Conservation (phyloP, 2,113 vertebrate species). For the Oncorhynchus nerka region DNA sequence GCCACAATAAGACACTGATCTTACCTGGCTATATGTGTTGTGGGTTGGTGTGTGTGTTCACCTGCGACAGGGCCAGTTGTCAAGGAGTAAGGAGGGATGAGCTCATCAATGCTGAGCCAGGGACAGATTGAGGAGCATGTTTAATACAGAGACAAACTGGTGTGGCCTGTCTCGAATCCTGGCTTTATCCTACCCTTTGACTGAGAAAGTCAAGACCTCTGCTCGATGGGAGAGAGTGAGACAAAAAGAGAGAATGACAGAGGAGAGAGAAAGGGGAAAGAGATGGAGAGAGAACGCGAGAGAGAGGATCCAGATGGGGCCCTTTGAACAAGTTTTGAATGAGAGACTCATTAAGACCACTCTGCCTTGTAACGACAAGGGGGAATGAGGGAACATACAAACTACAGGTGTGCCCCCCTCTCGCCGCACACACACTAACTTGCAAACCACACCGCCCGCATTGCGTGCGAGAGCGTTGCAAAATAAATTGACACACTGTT, state of each 20-base stretch:
- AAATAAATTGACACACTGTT: too few relatives aligned
- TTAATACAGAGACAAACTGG: conserved; percentile 14
- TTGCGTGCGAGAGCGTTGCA: too few relatives aligned
- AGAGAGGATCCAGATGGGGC: conserved; percentile 32
- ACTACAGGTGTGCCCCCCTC: conserved; percentile 64
- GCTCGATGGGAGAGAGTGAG: neutral
- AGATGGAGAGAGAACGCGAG: neutral
- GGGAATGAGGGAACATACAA: conserved; percentile 3
- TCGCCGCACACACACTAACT: conserved; percentile 42
- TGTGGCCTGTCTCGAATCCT: conserved; percentile 54
- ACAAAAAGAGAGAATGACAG: neutral
- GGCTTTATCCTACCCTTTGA: conserved; percentile 73
- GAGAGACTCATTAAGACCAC: too few relatives aligned
- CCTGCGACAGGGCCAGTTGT: conserved; percentile 38
- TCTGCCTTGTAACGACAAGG: neutral
- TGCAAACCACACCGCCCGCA: too few relatives aligned
- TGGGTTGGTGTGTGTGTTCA: conserved; percentile 52
- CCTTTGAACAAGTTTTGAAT: neutral
- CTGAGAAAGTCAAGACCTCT: conserved; percentile 37
- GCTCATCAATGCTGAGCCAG: conserved; percentile 57
- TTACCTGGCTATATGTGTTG: conserved; percentile 16
- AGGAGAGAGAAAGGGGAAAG: neutral
- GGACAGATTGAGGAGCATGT: conserved; percentile 35
- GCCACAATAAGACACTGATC: conserved; percentile 16
- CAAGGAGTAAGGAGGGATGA: conserved; percentile 55